Percentiles rank a stretch among this genome's conserved stretches.
Evolutionary conservation across 30 jellyfish, hydroid and myxozoan genomes (phyloP).

Genomic region (Pseudorhiza aurosa): DNA sequence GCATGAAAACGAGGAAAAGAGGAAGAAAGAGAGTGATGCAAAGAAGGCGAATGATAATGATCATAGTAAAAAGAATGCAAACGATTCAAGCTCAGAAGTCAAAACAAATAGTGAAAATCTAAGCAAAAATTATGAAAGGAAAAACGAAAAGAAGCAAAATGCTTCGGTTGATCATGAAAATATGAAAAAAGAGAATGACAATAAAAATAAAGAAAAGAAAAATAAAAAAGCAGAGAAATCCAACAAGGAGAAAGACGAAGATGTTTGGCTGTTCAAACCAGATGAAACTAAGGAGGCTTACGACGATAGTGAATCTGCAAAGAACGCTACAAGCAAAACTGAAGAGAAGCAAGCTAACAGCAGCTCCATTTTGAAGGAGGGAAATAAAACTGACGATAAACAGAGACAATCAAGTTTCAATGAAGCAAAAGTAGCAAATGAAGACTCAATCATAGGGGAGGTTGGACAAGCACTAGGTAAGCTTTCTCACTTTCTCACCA

Average conservation of each 20-base stretch:
- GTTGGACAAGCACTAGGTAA: conserved; percentile 36
- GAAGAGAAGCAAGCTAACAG: not conserved
- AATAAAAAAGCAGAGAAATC: not conserved
- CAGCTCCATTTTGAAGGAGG: no score
- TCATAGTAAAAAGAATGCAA: not conserved
- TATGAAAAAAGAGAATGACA: not conserved
- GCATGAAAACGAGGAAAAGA: not conserved
- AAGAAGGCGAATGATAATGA: not conserved
- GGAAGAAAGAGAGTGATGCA: not conserved
- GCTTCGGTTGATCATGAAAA: not conserved
- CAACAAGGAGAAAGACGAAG: not conserved
- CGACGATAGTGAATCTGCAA: not conserved
- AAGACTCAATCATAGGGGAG: not conserved
- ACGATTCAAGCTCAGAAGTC: not conserved
- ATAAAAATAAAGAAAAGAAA: not conserved
- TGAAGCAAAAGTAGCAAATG: not conserved
- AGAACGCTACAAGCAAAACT: not conserved
- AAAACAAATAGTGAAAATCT: not conserved
- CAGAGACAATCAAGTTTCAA: no score
- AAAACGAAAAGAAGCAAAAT: not conserved
- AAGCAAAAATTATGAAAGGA: not conserved
- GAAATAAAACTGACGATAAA: not conserved
- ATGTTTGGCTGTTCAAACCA: conserved; percentile 21
- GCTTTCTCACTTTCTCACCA: no score
- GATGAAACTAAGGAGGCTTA: not conserved